Evolutionary conservation across 2,113 vertebrate species (phyloP).

Genomic region (Garra rufa): DNA sequence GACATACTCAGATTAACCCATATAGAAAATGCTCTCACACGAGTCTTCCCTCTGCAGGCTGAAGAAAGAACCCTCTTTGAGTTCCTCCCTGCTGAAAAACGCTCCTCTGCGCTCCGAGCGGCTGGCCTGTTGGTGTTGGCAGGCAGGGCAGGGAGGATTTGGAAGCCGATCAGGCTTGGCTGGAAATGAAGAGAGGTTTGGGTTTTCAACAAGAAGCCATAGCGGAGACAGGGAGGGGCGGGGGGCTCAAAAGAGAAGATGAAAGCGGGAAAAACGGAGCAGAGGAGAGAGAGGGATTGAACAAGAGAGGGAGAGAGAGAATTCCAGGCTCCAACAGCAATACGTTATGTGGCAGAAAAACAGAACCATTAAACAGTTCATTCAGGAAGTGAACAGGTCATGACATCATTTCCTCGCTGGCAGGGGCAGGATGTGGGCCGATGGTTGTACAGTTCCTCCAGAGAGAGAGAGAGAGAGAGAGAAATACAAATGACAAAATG

Average conservation of each 20-base stretch:
- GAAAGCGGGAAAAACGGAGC: background rate
- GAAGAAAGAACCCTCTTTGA: background rate
- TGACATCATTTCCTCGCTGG: constrained; percentile 77
- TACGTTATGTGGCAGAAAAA: constrained; percentile 44
- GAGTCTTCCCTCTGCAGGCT: background rate
- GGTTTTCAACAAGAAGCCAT: constrained; percentile 11
- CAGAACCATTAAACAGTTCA: constrained; percentile 72
- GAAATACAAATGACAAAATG: background rate
- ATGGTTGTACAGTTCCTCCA: constrained; percentile 64
- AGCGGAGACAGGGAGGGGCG: background rate
- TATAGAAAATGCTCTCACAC: background rate
- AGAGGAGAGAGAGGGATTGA: constrained; percentile 7
- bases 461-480: constrained; percentile 8
- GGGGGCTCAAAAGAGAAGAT: background rate
- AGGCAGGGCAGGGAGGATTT: constrained; percentile 2
- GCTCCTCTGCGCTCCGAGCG: background rate
- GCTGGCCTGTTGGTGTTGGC: constrained; percentile 25
- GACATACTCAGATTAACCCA: background rate
- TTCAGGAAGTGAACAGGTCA: constrained; percentile 79
- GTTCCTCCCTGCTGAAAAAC: background rate
- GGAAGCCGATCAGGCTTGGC: background rate
- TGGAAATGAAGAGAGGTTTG: constrained; percentile 15
- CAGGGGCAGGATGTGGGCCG: constrained; percentile 70
- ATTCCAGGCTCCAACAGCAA: constrained; percentile 54
- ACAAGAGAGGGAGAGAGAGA: constrained; percentile 48